Evolutionary conservation across 2,888 invertebrate species (phyloP), one percentile per base, ranked within the genome.

Genomic region (Omphaloscelis lunosa): DNA sequence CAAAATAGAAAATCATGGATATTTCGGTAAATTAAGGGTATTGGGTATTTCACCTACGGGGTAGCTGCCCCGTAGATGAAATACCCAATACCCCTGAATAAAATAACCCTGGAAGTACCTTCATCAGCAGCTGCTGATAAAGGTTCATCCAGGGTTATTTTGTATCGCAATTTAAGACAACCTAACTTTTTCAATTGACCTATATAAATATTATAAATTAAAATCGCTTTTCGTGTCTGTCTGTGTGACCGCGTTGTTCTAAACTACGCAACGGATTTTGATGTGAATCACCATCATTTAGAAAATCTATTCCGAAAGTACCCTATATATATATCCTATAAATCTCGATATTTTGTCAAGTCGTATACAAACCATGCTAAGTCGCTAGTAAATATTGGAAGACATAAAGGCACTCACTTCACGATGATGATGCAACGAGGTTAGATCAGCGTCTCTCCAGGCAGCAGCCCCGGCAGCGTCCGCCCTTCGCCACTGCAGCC

Each of bases 361-460:
- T 58, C 58, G 2, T 53, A 51, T 6, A 51, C n/a, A n/a, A 27
- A 58, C 2, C 12, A 2, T 27, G 4, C 53, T 4, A 53, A 23
- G 53, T 15, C 7, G 7, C 7, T 58, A 27, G 27, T 58, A 29
- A 51, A 20, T 20, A 4, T 39, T 12, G 41, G 0, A 23, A 66
- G 27, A 27, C 20, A 53, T 11, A 7, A 34, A 56, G 2, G 2
- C 0, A 58, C 4, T 86, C 41, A 96, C 96, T 92, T 96, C 96
- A 23, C 96, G 91, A 86, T 96, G 96, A 83, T 96, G 96, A 85
- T 96, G 96, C 72, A 96, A 84, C 0, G 96, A 95, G 0, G 96
- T 95, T 0, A 96, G 90, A 66, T 96, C 96, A 0, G 96, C 96
- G 65, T 97, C 96, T n/a, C 96, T 91, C 96, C 96, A 97, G 0